phyloP scores from a whole-genome alignment of 2,888 invertebrate genomes.

The Carterocephalus palaemon region DNA sequence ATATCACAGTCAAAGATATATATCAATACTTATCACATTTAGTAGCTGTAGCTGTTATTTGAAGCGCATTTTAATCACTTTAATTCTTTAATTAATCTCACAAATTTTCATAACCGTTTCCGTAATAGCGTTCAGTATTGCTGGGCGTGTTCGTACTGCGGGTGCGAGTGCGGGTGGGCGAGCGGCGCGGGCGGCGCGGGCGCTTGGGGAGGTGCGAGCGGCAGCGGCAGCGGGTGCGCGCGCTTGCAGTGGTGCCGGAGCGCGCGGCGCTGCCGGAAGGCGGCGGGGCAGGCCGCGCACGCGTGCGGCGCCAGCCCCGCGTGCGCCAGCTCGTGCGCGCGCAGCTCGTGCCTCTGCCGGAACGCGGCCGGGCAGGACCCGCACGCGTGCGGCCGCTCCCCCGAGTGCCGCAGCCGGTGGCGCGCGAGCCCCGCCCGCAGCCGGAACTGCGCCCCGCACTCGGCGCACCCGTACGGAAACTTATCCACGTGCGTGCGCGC shows the following conservation, averaged over 20 bases:
- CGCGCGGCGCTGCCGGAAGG: constrained; percentile 76
- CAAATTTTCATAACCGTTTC: too few species aligned
- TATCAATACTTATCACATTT: too few species aligned
- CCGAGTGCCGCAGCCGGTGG: constrained; percentile 80
- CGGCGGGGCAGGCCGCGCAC: constrained; percentile 75
- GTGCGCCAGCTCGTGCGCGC: constrained; percentile 75
- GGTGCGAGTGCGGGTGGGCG: constrained; percentile 64
- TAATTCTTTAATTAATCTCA: too few species aligned
- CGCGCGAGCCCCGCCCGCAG: constrained; percentile 76
- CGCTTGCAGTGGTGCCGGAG: constrained; percentile 54
- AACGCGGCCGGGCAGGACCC: constrained; percentile 77
- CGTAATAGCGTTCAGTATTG: constrained; percentile 14
- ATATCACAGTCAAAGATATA: too few species aligned
- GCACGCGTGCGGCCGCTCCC: constrained; percentile 80
- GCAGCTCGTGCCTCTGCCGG: constrained; percentile 79
- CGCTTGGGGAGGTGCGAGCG: constrained; percentile 77
- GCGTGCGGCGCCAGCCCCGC: constrained; percentile 75
- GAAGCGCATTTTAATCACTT: too few species aligned
- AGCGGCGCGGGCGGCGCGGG: constrained; percentile 65
- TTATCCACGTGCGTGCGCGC: constrained; percentile 77
- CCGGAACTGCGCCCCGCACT: constrained; percentile 81
- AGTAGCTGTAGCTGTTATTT: too few species aligned
- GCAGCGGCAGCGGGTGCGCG: constrained; percentile 65
- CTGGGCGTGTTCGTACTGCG: constrained; percentile 23
- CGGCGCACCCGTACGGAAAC: constrained; percentile 78